A percentile compares a stretch with the other conserved stretches of the same genome.
phyloP scores from a whole-genome alignment of 1,140 invertebrate species.

The Dreissena rostriformis region DNA sequence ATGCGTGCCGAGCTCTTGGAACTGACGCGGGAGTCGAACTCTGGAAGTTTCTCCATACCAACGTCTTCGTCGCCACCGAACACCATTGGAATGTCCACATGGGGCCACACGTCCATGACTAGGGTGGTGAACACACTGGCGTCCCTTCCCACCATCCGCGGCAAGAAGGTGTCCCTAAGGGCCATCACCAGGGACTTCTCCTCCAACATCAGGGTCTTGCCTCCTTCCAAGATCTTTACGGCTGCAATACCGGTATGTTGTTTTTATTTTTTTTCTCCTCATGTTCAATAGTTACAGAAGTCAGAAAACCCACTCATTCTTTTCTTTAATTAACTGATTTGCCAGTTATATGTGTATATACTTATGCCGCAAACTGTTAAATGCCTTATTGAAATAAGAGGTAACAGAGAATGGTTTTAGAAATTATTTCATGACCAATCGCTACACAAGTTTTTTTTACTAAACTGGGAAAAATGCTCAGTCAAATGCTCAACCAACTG shows the following conservation, averaged over 20 bases:
- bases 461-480: too few relatives aligned
- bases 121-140: conserved; percentile 75
- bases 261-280: background rate
- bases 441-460: too few relatives aligned
- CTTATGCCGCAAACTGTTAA: too few relatives aligned
- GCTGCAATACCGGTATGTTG: conserved; percentile 7
- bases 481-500: too few relatives aligned
- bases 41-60: conserved; percentile 54
- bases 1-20: conserved; percentile 54
- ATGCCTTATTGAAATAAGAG: too few relatives aligned
- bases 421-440: too few relatives aligned
- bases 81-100: conserved; percentile 73
- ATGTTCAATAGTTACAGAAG: background rate
- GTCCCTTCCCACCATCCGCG: conserved; percentile 73
- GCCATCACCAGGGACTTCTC: conserved; percentile 75
- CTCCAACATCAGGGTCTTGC: conserved; percentile 65
- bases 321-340: too few relatives aligned
- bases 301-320: too few relatives aligned
- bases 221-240: conserved; percentile 28
- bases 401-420: too few relatives aligned
- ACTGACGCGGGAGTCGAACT: conserved; percentile 58
- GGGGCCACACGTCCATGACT: conserved; percentile 75
- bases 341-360: too few relatives aligned
- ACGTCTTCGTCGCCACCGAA: conserved; percentile 70
- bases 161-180: conserved; percentile 76